Evolutionary conservation across 92 coral and sea anemone genomes (phyloP), one percentile per base, ranked within the genome.

Genomic region (Epizoanthus scotinus): DNA sequence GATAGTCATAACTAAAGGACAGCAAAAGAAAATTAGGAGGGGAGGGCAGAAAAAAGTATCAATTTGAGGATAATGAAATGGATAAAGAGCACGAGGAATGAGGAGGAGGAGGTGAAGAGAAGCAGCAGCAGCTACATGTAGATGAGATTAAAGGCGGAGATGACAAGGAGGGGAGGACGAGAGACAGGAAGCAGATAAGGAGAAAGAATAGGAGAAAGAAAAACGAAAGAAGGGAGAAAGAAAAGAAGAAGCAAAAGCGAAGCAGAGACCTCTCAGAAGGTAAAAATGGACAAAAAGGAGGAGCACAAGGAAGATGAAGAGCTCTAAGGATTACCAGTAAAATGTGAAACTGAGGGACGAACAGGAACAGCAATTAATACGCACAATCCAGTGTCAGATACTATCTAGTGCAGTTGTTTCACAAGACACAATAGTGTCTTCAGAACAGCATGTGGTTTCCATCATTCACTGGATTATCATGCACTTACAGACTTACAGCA

Each of bases 381-480:
- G 38, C 19, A 0, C 4, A n/a, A 62, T n/a, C 93, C 94, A 87
- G 89, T 84, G 91, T 90, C 94, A 90, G 94, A 90, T 87, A 87
- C 94, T 90, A 87, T 90, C 94, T 90, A 90, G 91, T 90, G 91
- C 89, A 83, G 61, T 56, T 67, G 60, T 26, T 75, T 84, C 90
- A 88, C 50, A n/a, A 84, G 85, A 71, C 40, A 36, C 67, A 47
- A 44, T 21, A 21, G 72, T 61, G 66, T 81, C 66, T 75, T 56
- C 62, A 66, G 40, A 77, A 49, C 71, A 68, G 73, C 38, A 77
- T 66, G 57, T 63, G 49, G 77, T 81, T 67, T 86, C 65, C 92
- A 89, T 89, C 92, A 89, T 57, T 71, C 89, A 82, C 92, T 84
- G 90, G 82, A 2, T 34, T 15, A 14, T 47, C 15, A n/a, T n/a